Percentiles rank a stretch among this genome's conserved stretches.
These are phyloP conservation scores for Sweltsa coloradensis DNA, from an alignment of 1,140 invertebrate genomes.

Conservation along the genomic window DNA sequence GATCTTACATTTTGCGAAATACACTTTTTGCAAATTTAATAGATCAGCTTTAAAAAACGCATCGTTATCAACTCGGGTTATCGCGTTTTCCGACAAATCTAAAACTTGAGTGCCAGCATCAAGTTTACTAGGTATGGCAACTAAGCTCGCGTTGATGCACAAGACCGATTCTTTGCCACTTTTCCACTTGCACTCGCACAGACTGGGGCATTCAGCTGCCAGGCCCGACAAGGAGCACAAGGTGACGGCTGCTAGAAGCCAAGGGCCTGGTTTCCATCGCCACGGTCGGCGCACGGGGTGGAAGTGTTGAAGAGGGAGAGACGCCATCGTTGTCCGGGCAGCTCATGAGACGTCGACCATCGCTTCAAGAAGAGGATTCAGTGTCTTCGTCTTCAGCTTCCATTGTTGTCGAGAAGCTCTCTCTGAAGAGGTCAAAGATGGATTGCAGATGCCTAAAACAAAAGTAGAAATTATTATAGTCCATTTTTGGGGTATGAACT, in stretches of 20 bases:
- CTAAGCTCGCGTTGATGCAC: conserved; percentile 57
- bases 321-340: too few species aligned
- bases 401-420: too few species aligned
- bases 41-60: conserved; percentile 57
- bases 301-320: too few species aligned
- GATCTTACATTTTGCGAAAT: conserved; percentile 48
- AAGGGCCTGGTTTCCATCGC: conserved; percentile 1
- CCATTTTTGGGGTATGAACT: too few species aligned
- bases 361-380: too few species aligned
- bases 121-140: conserved; percentile 49
- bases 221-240: not conserved
- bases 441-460: too few species aligned
- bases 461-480: too few species aligned
- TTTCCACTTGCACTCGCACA: conserved; percentile 77
- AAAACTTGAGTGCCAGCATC: conserved; percentile 65
- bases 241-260: not conserved
- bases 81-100: conserved; percentile 56
- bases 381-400: too few species aligned
- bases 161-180: conserved; percentile 70
- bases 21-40: conserved; percentile 66
- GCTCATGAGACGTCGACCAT: too few species aligned
- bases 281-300: not conserved
- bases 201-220: conserved; percentile 44
- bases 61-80: conserved; percentile 49
- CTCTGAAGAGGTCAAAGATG: too few species aligned